Percentiles rank a stretch among this genome's conserved stretches.
Evolutionary conservation across 2,888 invertebrate species (phyloP).

Genomic region (Phaonia tiefii): DNA sequence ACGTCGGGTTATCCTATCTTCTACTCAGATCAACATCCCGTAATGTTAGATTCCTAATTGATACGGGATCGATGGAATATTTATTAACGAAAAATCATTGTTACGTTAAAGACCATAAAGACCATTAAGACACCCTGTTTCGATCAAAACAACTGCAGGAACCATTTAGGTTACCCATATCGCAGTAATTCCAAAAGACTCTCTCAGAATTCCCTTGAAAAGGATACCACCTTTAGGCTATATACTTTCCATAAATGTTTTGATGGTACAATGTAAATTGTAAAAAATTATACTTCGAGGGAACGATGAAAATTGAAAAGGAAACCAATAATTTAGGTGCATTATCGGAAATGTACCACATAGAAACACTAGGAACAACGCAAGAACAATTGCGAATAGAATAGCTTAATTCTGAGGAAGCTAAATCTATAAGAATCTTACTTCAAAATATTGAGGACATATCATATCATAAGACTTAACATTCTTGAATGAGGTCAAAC

Average conservation of each 20-base stretch:
- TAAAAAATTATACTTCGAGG: no score
- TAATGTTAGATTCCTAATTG: constrained; percentile 2
- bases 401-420: constrained; percentile 27
- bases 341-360: no score
- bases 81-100: constrained; percentile 3
- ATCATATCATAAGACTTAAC: constrained; percentile 46
- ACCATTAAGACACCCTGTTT: not conserved
- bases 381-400: not conserved
- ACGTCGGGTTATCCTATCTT: not conserved
- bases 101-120: not conserved
- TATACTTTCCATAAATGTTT: constrained; percentile 16
- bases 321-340: not conserved
- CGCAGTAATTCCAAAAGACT: not conserved
- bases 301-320: not conserved
- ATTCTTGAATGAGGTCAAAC: constrained; percentile 40
- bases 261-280: constrained; percentile 6
- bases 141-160: not conserved
- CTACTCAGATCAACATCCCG: not conserved
- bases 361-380: not conserved
- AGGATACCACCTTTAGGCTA: not conserved
- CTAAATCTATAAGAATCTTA: constrained; percentile 32
- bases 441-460: constrained; percentile 31
- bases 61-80: constrained; percentile 3
- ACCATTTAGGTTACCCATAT: no score
- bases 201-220: not conserved